Percentiles rank a stretch among this genome's conserved stretches.
Conservation (phyloP, 2,888 invertebrate species). For the Ophion ventricosus region DNA sequence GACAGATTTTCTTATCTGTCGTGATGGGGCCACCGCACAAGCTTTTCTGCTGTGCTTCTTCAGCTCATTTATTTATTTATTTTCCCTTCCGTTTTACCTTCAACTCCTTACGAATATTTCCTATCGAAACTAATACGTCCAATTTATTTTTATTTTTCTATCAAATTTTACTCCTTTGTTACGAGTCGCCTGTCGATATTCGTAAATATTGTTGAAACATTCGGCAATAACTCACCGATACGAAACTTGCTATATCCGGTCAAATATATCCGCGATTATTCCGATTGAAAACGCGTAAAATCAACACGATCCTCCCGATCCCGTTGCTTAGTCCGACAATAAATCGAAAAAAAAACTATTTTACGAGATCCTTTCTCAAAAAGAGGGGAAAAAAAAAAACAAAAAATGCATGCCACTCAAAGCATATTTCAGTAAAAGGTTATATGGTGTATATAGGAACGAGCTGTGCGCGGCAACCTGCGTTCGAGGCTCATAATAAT, state of each 20-base stretch:
- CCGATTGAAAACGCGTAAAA: not conserved
- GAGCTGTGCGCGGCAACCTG: constrained; percentile 33
- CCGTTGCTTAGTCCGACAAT: not conserved
- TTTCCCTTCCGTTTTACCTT: not conserved
- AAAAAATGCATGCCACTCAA: constrained; percentile 20
- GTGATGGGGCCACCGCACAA: constrained; percentile 43
- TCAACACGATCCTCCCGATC: not conserved
- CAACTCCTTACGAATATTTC: not conserved
- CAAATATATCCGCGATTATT: not conserved
- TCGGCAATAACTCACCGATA: not conserved
- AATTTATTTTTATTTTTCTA: too few species aligned
- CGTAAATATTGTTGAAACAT: too few species aligned
- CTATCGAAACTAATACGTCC: too few species aligned
- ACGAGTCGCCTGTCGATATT: too few species aligned
- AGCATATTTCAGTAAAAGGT: constrained; percentile 11
- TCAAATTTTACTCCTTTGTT: too few species aligned
- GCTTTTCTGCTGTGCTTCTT: constrained; percentile 3
- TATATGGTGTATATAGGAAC: constrained; percentile 31
- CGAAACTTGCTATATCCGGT: not conserved
- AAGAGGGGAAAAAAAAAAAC: constrained; percentile 14
- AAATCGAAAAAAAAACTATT: not conserved
- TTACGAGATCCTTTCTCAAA: not conserved
- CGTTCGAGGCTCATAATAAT: constrained; percentile 48
- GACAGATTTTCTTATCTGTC: constrained; percentile 45
- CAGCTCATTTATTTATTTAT: constrained; percentile 4